phyloP scores from a whole-genome alignment of 1,140 invertebrate genomes.

The Cotesia vestalis region DNA sequence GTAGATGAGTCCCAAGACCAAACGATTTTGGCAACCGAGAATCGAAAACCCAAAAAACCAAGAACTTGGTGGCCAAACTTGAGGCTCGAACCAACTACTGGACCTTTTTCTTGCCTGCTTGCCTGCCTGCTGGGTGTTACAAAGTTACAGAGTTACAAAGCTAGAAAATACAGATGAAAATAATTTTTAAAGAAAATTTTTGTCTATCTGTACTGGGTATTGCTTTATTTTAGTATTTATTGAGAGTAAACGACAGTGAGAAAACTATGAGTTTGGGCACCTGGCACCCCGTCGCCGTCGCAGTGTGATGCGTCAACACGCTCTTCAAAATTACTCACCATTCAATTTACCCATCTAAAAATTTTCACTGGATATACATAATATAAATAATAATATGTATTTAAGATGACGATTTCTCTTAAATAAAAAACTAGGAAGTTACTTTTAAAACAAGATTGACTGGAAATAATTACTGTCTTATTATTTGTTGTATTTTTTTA shows the following conservation, averaged over 20 bases:
- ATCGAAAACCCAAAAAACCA: background rate
- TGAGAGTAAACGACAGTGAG: conserved; percentile 23
- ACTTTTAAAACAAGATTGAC: too few relatives aligned
- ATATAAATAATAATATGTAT: background rate
- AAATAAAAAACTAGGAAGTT: background rate
- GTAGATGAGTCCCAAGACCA: too few relatives aligned
- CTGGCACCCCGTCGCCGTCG: conserved; percentile 38
- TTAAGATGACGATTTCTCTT: conserved; percentile 7
- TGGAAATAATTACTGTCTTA: too few relatives aligned
- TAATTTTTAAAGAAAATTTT: too few relatives aligned
- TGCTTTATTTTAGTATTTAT: conserved; percentile 22
- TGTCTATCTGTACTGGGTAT: background rate
- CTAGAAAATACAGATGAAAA: too few relatives aligned
- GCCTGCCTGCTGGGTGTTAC: too few relatives aligned
- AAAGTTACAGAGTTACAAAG: too few relatives aligned
- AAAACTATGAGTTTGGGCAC: background rate
- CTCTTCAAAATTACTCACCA: conserved; percentile 33
- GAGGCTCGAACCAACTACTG: conserved; percentile 15
- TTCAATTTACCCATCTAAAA: too few relatives aligned
- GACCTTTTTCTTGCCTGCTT: conserved; percentile 16
- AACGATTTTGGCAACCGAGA: too few relatives aligned
- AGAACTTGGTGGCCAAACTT: conserved; percentile 29
- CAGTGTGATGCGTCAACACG: conserved; percentile 47
- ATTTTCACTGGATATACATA: too few relatives aligned
- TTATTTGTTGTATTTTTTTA: too few relatives aligned